Evolutionary conservation across 2,797 vertebrate genomes (phyloP).

Genomic region (Malurus leucopterus): DNA sequence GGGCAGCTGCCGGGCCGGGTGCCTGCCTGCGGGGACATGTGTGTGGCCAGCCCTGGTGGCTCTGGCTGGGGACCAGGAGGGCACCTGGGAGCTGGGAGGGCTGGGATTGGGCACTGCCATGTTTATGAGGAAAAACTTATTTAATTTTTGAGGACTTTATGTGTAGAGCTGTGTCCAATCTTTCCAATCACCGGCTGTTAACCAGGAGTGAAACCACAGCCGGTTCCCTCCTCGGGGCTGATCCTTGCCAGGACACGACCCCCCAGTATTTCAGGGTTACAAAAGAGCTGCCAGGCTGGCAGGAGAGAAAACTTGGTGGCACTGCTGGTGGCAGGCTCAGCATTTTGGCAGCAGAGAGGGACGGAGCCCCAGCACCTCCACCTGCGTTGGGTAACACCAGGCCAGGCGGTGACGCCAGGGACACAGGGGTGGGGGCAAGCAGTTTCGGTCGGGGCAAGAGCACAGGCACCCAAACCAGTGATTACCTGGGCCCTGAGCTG

Average conservation of each 20-base stretch:
- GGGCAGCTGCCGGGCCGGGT: fast-evolving
- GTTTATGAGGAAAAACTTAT: background rate
- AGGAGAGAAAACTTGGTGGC: background rate
- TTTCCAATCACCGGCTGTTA: fast-evolving
- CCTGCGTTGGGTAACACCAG: conserved; percentile 2
- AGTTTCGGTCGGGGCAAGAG: conserved; percentile 61
- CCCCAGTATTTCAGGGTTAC: background rate
- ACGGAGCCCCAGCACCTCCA: background rate
- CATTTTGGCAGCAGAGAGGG: background rate
- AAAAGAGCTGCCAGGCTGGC: background rate
- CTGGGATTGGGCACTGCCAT: background rate
- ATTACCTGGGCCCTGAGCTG: conserved; percentile 42
- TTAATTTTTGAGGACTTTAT: background rate
- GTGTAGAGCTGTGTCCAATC: fast-evolving
- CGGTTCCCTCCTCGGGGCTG: background rate
- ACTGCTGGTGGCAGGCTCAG: fast-evolving
- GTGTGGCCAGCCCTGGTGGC: fast-evolving
- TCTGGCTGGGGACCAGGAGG: background rate
- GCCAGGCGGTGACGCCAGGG: conserved; percentile 3
- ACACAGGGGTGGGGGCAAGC: conserved; percentile 28
- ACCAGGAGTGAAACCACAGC: fast-evolving
- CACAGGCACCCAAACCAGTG: conserved; percentile 46
- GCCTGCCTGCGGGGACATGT: background rate
- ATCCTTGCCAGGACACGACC: background rate
- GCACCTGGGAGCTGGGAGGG: background rate